Base-by-base conservation (phyloP, 2,888 invertebrate genomes). In the Lepidochrysops patricia region DNA sequence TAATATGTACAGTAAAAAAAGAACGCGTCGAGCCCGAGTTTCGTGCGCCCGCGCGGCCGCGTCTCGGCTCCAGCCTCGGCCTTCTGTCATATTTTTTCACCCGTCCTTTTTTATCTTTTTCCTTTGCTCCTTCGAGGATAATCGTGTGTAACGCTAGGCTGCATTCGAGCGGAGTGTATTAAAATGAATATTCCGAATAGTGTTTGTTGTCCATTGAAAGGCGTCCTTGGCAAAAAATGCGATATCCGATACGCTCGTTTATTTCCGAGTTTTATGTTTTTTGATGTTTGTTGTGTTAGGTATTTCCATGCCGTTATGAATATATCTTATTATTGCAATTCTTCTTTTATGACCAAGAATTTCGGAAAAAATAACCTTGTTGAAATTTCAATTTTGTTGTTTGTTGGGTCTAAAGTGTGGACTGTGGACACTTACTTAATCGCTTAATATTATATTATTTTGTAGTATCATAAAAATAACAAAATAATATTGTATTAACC, bases 1-100 rank as follows among this genome's bases (percentile, higher is more conserved):
- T 86, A 87, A 82, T 82, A 85, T 63, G 84, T 82, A 84, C 82
- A 78, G 76, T 82, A 86, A 85, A 85, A 88, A 85, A 89, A 80
- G 82, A 82, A 79, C 77, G 81, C 80, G 78, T 81, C 82, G 82
- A 82, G 80, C 79, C 73, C 72, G 65, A 66, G 68, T 72, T 73
- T 80, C 83, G 80, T 79, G 80, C 83, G 79, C 82, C 79, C 79
- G 77, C 77, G 74, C 82, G 79, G 82, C 79, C 79, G 77, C 77
- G 74, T 72, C 70, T 72, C 73, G 68, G 65, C n/a, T n/a, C 64
- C 68, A 29, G 70, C 69, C 68, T 69, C 72, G 70, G 71, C 74
- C 75, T 72, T 72, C 74, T 76, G 75, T 74, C 74, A 72, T 74
- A 70, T 67, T 65, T 67, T 71, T 73, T 73, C 71, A 72, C 68